phyloP scores from a whole-genome alignment of 2,888 invertebrate species.

The Brenthis hecate region DNA sequence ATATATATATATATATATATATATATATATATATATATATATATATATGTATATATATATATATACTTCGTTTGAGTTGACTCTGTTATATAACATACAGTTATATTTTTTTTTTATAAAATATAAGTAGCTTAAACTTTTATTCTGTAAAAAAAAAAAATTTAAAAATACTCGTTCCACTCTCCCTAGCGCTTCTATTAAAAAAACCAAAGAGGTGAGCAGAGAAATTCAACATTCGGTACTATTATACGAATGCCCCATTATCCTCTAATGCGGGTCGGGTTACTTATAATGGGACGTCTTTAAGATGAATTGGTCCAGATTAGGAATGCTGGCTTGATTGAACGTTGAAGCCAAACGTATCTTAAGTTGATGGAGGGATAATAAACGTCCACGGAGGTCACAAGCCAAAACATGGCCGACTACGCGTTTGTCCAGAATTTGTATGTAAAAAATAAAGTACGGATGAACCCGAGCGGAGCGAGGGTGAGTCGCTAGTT shows the following conservation, averaged over 20 bases:
- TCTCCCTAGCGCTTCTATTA: neutral
- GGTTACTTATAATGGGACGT: slow-evolving; percentile 64
- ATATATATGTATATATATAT: no score
- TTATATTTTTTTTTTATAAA: no score
- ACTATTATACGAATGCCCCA: slow-evolving; percentile 44
- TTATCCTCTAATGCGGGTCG: slow-evolving; percentile 71
- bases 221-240: slow-evolving; percentile 21
- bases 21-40: no score
- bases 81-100: no score
- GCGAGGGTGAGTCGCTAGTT: no score
- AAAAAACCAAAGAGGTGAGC: slow-evolving; percentile 12
- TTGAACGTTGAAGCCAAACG: slow-evolving; percentile 30
- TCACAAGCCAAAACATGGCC: slow-evolving; percentile 8
- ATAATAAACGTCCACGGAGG: slow-evolving; percentile 19
- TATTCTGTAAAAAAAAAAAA: neutral
- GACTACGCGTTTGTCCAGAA: slow-evolving; percentile 2
- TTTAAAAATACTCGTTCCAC: neutral
- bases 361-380: slow-evolving; percentile 12
- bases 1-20: no score
- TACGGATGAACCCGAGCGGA: no score
- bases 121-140: no score
- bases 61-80: no score
- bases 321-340: slow-evolving; percentile 39
- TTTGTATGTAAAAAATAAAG: neutral
- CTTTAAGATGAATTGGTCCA: slow-evolving; percentile 43